Conservation (phyloP, 1,140 invertebrate genomes). For the Drosophila triauraria region DNA sequence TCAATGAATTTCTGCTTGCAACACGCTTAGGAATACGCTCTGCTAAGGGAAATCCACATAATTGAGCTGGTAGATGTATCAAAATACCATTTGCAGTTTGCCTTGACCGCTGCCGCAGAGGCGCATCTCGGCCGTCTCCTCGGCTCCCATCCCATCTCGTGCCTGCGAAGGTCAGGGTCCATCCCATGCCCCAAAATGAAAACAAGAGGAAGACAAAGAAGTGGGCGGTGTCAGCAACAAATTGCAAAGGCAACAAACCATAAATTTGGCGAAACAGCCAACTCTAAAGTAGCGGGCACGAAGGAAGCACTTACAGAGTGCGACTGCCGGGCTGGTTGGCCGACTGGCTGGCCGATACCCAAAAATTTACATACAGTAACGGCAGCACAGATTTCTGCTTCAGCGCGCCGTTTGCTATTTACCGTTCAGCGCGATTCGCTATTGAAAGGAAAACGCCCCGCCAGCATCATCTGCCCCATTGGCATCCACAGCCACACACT, state of each 20-base stretch:
- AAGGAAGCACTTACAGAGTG: conserved; percentile 40
- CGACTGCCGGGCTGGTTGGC: conserved; percentile 8
- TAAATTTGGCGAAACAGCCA: conserved; percentile 39
- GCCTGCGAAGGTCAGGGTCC: conserved; percentile 38
- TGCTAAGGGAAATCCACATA: not conserved
- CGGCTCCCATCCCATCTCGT: conserved; percentile 4
- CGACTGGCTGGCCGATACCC: conserved; percentile 17
- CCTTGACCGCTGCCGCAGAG: conserved; percentile 25
- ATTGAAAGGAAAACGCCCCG: conserved; percentile 61
- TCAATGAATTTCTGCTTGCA: conserved; percentile 16
- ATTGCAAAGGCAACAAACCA: conserved; percentile 36
- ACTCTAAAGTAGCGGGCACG: conserved; percentile 18
- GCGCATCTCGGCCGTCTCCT: conserved; percentile 1
- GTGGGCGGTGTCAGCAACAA: conserved; percentile 34
- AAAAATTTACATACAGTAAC: conserved; percentile 61
- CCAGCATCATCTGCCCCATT: conserved; percentile 10
- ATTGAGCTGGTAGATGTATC: conserved; percentile 2
- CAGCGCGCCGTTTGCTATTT: conserved; percentile 16
- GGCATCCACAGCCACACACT: not conserved
- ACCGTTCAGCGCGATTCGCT: conserved; percentile 47
- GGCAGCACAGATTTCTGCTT: conserved; percentile 27
- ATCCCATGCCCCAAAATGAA: conserved; percentile 4
- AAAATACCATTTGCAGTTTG: conserved; percentile 17
- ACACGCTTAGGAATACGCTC: conserved; percentile 10
- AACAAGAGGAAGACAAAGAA: conserved; percentile 19